Evolutionary conservation across 2,888 invertebrate genomes (phyloP).

Genomic region (Lepetodrilus schrolli): DNA sequence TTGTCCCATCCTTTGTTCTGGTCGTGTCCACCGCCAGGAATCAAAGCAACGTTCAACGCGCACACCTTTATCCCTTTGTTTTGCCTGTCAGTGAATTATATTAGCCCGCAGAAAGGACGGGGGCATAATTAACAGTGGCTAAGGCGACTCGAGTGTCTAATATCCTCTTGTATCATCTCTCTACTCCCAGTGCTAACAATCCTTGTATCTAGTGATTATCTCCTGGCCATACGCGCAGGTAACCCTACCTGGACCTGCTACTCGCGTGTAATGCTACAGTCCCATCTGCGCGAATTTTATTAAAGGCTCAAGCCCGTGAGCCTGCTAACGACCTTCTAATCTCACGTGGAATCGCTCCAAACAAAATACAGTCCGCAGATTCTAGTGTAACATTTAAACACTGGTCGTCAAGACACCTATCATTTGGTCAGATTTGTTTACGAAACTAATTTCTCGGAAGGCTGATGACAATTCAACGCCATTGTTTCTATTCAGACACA

Average conservation of each 20-base stretch:
- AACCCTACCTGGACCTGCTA: constrained; percentile 11
- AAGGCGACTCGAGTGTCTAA: background rate
- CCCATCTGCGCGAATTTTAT: constrained; percentile 5
- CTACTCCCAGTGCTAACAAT: background rate
- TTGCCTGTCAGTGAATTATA: background rate
- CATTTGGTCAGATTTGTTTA: constrained; percentile 5
- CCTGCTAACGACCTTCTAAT: background rate
- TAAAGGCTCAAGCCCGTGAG: background rate
- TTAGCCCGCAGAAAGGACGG: background rate
- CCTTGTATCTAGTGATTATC: background rate
- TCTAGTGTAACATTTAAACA: background rate
- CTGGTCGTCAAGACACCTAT: background rate
- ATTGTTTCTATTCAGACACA: background rate
- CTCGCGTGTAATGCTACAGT: constrained; percentile 10
- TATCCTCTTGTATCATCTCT: background rate
- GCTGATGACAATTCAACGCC: background rate
- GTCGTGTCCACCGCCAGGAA: too few relatives aligned
- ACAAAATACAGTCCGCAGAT: background rate
- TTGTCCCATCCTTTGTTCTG: background rate
- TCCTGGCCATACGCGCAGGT: background rate
- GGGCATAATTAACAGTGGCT: background rate
- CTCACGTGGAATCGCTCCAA: background rate
- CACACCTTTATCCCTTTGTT: too few relatives aligned
- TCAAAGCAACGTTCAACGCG: too few relatives aligned
- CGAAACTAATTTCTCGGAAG: background rate